Percentiles rank a stretch among this genome's conserved stretches.
These are phyloP conservation scores for Spilosoma lubricipeda DNA, from an alignment of 2,888 invertebrate species.

Conservation along the genomic window DNA sequence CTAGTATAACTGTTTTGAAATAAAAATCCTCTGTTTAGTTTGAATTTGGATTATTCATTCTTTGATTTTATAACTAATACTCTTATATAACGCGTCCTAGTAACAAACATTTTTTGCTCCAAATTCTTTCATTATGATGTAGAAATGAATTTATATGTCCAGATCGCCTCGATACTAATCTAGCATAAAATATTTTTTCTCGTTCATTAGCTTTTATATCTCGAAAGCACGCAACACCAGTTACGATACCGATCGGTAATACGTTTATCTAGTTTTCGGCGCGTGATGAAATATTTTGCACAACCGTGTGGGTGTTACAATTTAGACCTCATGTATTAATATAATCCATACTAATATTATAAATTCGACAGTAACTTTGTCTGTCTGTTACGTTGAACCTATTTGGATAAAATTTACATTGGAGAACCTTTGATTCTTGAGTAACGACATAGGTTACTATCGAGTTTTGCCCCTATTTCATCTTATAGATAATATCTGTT, in stretches of 20 bases:
- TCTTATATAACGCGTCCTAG: too few species aligned
- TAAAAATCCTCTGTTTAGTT: too few species aligned
- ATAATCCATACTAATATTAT: not conserved
- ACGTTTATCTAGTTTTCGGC: constrained; percentile 27
- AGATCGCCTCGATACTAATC: constrained; percentile 37
- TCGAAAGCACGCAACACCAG: constrained; percentile 42
- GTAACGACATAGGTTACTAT: too few species aligned
- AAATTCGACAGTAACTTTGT: too few species aligned
- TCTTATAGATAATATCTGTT: not conserved
- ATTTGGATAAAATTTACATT: too few species aligned
- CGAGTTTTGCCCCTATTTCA: too few species aligned
- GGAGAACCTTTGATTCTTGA: too few species aligned
- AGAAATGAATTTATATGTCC: constrained; percentile 21
- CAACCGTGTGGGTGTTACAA: not conserved
- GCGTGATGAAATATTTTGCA: constrained; percentile 16
- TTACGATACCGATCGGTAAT: constrained; percentile 35
- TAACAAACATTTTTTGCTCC: not conserved
- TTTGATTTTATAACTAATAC: not conserved
- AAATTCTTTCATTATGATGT: not conserved
- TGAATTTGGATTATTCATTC: too few species aligned
- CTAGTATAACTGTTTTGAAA: too few species aligned
- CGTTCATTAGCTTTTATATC: constrained; percentile 37
- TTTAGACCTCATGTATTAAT: not conserved
- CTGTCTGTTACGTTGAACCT: too few species aligned
- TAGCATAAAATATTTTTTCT: constrained; percentile 41